These are phyloP conservation scores for Nibea coibor DNA, from an alignment of 2,113 vertebrate genomes.

Conservation along the genomic window DNA sequence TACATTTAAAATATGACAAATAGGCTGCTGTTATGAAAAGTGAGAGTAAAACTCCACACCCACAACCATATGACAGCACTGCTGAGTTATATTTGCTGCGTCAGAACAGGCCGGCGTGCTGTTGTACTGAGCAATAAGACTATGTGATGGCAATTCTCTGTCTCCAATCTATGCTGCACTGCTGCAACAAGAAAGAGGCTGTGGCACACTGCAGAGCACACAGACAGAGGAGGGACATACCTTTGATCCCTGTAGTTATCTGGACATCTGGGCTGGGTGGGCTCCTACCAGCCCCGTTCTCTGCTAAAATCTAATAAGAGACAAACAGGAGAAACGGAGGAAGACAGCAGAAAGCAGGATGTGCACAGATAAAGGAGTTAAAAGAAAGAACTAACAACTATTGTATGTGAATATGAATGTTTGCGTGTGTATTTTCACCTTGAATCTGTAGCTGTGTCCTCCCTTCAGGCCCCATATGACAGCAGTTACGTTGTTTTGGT, in stretches of 20 bases:
- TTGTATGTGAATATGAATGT: not conserved
- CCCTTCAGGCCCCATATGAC: slow-evolving; percentile 93
- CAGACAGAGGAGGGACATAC: slow-evolving; percentile 74
- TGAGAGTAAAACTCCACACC: slow-evolving; percentile 6
- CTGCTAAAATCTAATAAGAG: slow-evolving; percentile 89
- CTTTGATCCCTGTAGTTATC: slow-evolving; percentile 95
- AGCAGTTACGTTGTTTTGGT: slow-evolving; percentile 87
- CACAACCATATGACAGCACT: slow-evolving; percentile 10
- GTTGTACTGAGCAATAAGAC: not conserved
- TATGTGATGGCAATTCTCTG: slow-evolving; percentile 13
- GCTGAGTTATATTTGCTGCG: slow-evolving; percentile 21
- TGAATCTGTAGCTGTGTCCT: slow-evolving; percentile 93
- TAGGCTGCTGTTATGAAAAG: not conserved
- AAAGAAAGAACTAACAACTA: not conserved
- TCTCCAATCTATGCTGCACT: slow-evolving; percentile 26
- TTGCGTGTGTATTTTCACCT: slow-evolving; percentile 80
- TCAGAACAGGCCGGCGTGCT: not conserved
- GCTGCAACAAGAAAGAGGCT: slow-evolving; percentile 25
- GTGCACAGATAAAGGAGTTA: not conserved
- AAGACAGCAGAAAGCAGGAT: slow-evolving; percentile 1
- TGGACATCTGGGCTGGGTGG: slow-evolving; percentile 91
- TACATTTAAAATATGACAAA: slow-evolving; percentile 19
- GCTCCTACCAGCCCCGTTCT: slow-evolving; percentile 92
- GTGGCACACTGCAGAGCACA: slow-evolving; percentile 4
- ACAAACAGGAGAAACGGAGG: slow-evolving; percentile 19